Evolutionary conservation across 2,113 vertebrate genomes (phyloP), one percentile per base, ranked within the genome.

Genomic region (Vulpes lagopus): DNA sequence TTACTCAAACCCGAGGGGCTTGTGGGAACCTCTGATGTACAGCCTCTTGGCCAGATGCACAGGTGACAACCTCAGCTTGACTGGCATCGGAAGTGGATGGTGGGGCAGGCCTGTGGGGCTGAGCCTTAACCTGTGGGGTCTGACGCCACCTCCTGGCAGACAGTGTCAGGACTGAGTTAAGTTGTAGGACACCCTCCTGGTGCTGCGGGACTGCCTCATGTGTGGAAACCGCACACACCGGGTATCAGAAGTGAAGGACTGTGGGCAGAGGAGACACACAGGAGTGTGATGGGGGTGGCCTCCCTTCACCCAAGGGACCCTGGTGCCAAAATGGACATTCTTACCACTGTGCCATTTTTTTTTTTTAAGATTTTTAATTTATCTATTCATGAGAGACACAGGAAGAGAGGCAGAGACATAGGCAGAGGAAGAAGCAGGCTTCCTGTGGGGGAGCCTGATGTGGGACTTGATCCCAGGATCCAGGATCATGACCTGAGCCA

Each of bases 151-250:
- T 67, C 27, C 43, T 15, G 62, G 57, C 3, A 15, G 55, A 11
- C 11, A 1, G 23, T 10, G 83, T 65, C 27, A 20, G 57, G 23
- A 43, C 49, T 5, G 76, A 79, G 27, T 11, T 11, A 19, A 30
- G 27, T 17, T 16, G 3, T 3, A 10, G 74, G 74, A 17, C 15
- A 10, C 25, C 25, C 22, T 3, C 22, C 71, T 6, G 22, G 38
- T 38, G 22, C 17, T 6, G 4, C n/a, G 9, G 17, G 30, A 20
- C 30, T 7, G 30, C 43, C 1, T 5, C 0, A 3, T 11, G 27
- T n/a, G 76, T 7, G 51, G 30, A n/a, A 19, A 80, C 12, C 9
- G 6, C 86, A 71, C 67, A 30, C n/a, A 27, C 3, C 27, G 30
- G 62, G 59, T 5, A 11, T 16, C 49, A 79, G 32, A n/a, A 11